Conservation (phyloP, 1,140 invertebrate genomes). For the Papilio aristodemus region DNA sequence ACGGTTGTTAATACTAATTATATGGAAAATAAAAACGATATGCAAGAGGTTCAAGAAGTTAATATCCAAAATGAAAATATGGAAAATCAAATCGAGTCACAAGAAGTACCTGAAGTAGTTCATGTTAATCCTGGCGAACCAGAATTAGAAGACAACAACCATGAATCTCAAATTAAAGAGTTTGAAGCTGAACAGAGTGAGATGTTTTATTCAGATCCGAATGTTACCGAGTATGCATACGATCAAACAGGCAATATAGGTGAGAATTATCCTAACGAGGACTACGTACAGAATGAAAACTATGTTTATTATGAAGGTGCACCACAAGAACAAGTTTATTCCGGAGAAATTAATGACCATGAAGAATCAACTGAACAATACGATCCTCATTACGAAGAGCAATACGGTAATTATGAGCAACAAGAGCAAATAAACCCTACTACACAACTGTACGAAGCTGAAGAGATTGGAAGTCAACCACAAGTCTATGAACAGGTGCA, state of each 20-base stretch:
- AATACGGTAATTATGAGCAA: conserved; percentile 51
- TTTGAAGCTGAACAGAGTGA: conserved; percentile 59
- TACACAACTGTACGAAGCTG: conserved; percentile 39
- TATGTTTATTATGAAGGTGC: conserved; percentile 55
- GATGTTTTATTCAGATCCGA: conserved; percentile 60
- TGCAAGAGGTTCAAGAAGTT: not conserved
- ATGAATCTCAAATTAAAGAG: conserved; percentile 46
- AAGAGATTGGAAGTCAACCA: conserved; percentile 24
- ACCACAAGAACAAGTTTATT: conserved; percentile 51
- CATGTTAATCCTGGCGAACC: conserved; percentile 26
- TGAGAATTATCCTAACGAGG: conserved; percentile 41
- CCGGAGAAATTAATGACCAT: conserved; percentile 54
- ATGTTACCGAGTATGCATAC: conserved; percentile 43
- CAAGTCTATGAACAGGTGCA: conserved; percentile 36
- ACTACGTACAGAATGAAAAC: conserved; percentile 50
- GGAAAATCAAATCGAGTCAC: not conserved
- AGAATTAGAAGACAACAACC: conserved; percentile 18
- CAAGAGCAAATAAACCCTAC: conserved; percentile 40
- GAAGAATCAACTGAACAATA: conserved; percentile 57
- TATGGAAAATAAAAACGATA: not conserved
- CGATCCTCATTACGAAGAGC: conserved; percentile 61
- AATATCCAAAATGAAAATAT: not conserved
- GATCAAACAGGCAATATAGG: conserved; percentile 39
- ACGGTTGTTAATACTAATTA: not conserved
- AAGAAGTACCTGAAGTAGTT: conserved; percentile 21